Conservation (phyloP, 35 echinoderm and acorn worm genomes). For the Acanthaster planci region DNA sequence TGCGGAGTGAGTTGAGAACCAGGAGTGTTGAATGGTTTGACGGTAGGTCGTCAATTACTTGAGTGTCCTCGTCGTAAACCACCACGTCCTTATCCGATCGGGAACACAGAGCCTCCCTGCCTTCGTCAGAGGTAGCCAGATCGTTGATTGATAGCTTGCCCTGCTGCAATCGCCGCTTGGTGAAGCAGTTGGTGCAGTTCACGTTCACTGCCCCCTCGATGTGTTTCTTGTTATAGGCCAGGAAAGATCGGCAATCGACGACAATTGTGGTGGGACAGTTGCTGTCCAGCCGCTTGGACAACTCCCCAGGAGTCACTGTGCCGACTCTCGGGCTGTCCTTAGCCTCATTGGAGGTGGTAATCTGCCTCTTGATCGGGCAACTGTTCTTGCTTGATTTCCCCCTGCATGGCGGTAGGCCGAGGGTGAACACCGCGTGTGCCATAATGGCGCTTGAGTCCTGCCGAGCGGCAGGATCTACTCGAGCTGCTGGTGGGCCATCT, state of each 20-base stretch:
- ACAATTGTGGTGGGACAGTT: constrained; percentile 56
- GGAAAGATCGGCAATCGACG: constrained; percentile 84
- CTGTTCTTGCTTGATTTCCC: constrained; percentile 1
- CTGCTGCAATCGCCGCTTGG: constrained; percentile 64
- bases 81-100: constrained; percentile 75
- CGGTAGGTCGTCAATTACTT: constrained; percentile 64
- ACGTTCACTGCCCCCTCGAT: constrained; percentile 88
- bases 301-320: neutral
- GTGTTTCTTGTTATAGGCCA: constrained; percentile 86
- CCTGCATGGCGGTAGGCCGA: constrained; percentile 4
- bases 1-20: constrained; percentile 72
- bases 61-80: constrained; percentile 92
- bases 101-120: constrained; percentile 59
- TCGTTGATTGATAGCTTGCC: constrained; percentile 79
- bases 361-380: neutral
- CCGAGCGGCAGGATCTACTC: neutral
- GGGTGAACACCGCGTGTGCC: neutral
- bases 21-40: constrained; percentile 64
- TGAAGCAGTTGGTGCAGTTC: constrained; percentile 71
- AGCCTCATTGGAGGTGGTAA: neutral
- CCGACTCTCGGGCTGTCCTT: neutral
- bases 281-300: constrained; percentile 40
- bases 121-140: constrained; percentile 80
- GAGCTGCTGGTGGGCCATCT: neutral
- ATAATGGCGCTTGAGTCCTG: neutral